Conservation (phyloP, 2,888 invertebrate genomes). For the Kryphioiulus occultus region DNA sequence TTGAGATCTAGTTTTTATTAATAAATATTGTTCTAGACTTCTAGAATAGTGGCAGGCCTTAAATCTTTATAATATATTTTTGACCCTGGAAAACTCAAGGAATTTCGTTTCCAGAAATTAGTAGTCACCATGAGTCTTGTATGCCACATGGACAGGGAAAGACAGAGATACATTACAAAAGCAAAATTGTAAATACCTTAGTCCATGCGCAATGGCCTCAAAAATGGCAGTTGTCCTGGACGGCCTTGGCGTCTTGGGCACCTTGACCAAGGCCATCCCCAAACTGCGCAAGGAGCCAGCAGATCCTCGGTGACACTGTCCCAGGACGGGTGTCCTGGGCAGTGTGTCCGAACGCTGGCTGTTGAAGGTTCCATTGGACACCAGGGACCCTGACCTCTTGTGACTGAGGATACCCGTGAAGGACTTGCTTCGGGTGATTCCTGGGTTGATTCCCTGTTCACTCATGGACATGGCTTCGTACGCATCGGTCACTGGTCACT, state of each 20-base stretch:
- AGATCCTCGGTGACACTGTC: constrained; percentile 49
- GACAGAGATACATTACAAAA: too few relatives aligned
- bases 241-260: constrained; percentile 61
- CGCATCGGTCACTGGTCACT: constrained; percentile 1
- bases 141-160: too few relatives aligned
- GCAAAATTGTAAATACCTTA: constrained; percentile 58
- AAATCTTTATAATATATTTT: too few relatives aligned
- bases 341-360: constrained; percentile 44
- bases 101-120: too few relatives aligned
- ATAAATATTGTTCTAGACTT: too few relatives aligned
- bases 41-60: too few relatives aligned
- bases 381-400: constrained; percentile 43
- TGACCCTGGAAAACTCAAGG: too few relatives aligned
- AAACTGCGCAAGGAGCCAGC: constrained; percentile 44
- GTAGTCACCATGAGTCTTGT: too few relatives aligned
- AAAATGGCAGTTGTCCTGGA: constrained; percentile 60
- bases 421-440: constrained; percentile 52
- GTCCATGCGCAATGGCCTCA: constrained; percentile 60
- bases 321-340: constrained; percentile 49
- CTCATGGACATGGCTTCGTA: constrained; percentile 33
- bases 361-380: constrained; percentile 45
- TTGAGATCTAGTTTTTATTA: too few relatives aligned
- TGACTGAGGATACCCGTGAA: constrained; percentile 51
- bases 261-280: constrained; percentile 56
- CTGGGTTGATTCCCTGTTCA: constrained; percentile 41